Percentiles rank a stretch among this genome's conserved stretches.
Conservation (phyloP, 2,888 invertebrate species). For the Lasioglossum morio region DNA sequence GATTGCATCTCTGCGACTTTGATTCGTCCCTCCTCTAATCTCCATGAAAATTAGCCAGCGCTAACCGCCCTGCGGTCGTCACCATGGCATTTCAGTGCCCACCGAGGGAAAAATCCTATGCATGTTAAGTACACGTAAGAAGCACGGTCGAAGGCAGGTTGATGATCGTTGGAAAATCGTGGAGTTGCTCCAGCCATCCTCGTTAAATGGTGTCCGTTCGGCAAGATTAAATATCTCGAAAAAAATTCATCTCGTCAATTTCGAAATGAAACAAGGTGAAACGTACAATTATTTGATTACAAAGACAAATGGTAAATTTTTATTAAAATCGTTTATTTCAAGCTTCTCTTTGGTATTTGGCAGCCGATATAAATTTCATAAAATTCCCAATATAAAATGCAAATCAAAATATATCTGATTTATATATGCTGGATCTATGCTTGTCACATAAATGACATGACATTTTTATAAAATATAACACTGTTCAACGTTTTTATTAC, state of each 20-base stretch:
- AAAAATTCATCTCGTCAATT: not conserved
- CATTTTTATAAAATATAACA: too few species aligned
- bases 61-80: not conserved
- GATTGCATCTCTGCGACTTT: conserved; percentile 22
- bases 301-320: not conserved
- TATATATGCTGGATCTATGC: too few species aligned
- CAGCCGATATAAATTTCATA: not conserved
- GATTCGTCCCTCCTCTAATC: conserved; percentile 28
- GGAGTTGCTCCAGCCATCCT: conserved; percentile 6
- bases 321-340: not conserved
- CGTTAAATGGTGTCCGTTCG: not conserved
- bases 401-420: not conserved
- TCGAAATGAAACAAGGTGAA: not conserved
- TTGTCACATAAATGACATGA: too few species aligned
- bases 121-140: conserved; percentile 43
- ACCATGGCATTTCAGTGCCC: conserved; percentile 34
- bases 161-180: not conserved
- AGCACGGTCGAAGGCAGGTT: not conserved
- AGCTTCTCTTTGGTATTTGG: not conserved
- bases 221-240: not conserved
- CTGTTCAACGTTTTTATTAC: not conserved
- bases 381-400: not conserved
- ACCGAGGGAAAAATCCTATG: conserved; percentile 44
- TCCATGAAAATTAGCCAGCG: conserved; percentile 23
- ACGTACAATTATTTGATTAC: not conserved